These are phyloP conservation scores for Sesia bembeciformis DNA, from an alignment of 2,888 invertebrate genomes.

Conservation along the genomic window DNA sequence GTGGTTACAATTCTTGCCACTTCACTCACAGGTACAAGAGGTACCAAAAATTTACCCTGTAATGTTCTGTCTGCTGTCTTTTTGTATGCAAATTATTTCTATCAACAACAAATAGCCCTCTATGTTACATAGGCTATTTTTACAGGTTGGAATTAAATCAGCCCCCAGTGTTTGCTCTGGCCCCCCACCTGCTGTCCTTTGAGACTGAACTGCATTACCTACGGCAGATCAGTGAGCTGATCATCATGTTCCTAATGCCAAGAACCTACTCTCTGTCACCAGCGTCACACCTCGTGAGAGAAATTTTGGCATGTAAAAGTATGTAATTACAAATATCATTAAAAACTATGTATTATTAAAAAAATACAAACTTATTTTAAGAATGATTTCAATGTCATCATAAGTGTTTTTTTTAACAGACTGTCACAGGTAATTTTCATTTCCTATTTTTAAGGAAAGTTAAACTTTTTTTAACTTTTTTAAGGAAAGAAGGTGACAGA, in stretches of 20 bases:
- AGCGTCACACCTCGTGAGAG: slow-evolving; percentile 85
- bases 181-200: slow-evolving; percentile 81
- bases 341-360: background rate
- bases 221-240: slow-evolving; percentile 86
- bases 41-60: no score
- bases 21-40: no score
- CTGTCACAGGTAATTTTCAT: no score
- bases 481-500: no score
- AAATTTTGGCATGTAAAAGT: slow-evolving; percentile 90
- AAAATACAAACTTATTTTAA: background rate
- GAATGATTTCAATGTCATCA: no score
- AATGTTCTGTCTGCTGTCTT: no score
- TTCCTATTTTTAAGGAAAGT: no score
- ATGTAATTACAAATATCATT: slow-evolving; percentile 20
- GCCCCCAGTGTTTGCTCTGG: slow-evolving; percentile 81
- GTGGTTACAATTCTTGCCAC: no score
- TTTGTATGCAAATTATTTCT: no score
- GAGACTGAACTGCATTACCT: slow-evolving; percentile 87
- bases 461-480: no score
- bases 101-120: no score
- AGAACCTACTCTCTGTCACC: slow-evolving; percentile 86
- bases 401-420: no score
- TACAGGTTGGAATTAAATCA: slow-evolving; percentile 76
- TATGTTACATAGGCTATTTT: slow-evolving; percentile 3
- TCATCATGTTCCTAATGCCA: slow-evolving; percentile 87